Base-by-base conservation (phyloP, 2,888 invertebrate species). In the Dryobota labecula region DNA sequence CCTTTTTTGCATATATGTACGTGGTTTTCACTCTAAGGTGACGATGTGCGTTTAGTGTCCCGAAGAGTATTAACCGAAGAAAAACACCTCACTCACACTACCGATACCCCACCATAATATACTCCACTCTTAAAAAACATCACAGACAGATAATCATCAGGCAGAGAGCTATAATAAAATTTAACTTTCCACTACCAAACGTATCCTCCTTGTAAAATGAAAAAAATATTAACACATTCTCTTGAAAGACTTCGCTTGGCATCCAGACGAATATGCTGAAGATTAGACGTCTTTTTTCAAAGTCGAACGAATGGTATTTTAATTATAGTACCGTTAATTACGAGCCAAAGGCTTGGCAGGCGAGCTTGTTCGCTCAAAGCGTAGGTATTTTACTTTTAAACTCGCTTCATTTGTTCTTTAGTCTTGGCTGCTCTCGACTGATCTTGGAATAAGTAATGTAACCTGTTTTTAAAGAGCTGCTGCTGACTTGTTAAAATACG, bases 281-380 rank as follows among this genome's bases (percentile, higher is more conserved):
- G 82, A 84, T 84, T 76, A 84, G 78, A 78, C 79, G 57, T 83
- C 76, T 85, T 89, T 92, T 92, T 92, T 92, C 92, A 89, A 60
- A 90, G 90, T 90, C 43, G 90, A 92, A 92, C 90, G 91, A 92
- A 93, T 92, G 93, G 93, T 93, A 94, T 94, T 95, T 95, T 95
- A 95, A 95, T 95, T 94, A 94, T 91, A 90, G 89, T 90, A 87
- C 89, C 91, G 92, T 94, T 95, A 94, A 94, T 95, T 94, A 94
- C 92, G 90, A 90, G 87, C 87, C 89, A 89, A 90, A 92, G 83
- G 76, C 76, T 81, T 81, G 49, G 70, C 58, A 1, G 33, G 76
- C 49, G 38, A 72, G 70, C 74, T 77, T 36, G 79, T 51, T 73
- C 75, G 64, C 57, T 77, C 76, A 73, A 73, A 80, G 84, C 49